phyloP scores from a whole-genome alignment of 2,888 invertebrate genomes.

The Folsomia candida region DNA sequence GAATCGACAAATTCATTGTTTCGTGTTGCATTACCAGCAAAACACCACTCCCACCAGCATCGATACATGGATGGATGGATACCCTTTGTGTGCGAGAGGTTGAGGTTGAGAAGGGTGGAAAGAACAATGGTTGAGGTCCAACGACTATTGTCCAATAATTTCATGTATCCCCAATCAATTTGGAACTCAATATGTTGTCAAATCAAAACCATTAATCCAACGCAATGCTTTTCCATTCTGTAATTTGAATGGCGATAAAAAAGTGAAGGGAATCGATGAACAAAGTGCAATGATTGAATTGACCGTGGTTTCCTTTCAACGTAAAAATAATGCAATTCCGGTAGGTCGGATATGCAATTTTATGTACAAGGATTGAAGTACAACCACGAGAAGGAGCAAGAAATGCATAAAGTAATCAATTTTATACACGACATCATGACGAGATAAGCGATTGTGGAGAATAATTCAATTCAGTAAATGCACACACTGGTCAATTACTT shows the following conservation, averaged over 20 bases:
- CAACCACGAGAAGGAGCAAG: too few species aligned
- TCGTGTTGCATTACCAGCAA: not conserved
- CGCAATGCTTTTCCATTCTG: too few species aligned
- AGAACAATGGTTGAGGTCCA: conserved; percentile 4
- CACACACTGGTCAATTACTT: too few species aligned
- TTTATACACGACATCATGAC: too few species aligned
- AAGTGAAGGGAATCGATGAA: not conserved
- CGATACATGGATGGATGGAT: not conserved
- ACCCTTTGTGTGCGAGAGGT: not conserved
- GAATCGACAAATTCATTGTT: conserved; percentile 14
- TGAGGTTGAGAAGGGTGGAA: conserved; percentile 12
- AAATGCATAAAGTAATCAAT: too few species aligned
- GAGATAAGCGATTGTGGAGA: too few species aligned
- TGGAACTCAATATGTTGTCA: not conserved
- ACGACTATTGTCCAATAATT: not conserved
- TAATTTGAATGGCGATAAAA: not conserved
- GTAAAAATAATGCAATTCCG: not conserved
- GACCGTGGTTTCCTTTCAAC: not conserved
- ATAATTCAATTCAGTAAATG: too few species aligned
- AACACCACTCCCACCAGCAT: not conserved
- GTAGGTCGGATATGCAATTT: not conserved
- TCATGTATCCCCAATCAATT: not conserved
- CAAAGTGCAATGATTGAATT: not conserved
- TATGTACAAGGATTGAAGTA: not conserved
- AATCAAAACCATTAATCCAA: not conserved